Conservation (phyloP, 2,113 vertebrate genomes). For the Cryptomyrus ogoouensis region DNA sequence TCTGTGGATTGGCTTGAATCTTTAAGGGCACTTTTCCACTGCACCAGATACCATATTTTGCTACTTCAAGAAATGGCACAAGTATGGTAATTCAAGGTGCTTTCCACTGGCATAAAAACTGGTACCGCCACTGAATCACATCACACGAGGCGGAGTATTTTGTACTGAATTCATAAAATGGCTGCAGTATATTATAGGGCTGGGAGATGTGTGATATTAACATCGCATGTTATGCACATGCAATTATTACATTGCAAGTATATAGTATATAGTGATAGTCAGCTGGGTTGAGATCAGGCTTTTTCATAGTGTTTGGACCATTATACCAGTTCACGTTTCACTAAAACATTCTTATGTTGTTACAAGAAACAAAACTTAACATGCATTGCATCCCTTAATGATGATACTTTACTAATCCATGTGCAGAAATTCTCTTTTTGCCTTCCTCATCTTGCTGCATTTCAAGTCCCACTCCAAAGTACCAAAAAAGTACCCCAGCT, state of each 20-base stretch:
- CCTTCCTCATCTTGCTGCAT: neutral
- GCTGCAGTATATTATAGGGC: neutral
- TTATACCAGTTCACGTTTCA: neutral
- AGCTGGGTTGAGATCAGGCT: neutral
- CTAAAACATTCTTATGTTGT: neutral
- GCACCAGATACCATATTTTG: neutral
- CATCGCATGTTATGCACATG: too few species aligned
- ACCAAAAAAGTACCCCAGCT: neutral
- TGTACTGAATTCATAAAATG: neutral
- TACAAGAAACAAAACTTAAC: neutral
- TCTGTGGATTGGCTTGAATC: too few species aligned
- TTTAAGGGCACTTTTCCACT: neutral
- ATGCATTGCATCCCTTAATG: too few species aligned
- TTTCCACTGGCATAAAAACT: neutral
- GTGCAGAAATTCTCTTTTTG: too few species aligned
- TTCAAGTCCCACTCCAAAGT: neutral
- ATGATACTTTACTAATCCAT: too few species aligned
- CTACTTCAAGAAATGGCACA: neutral
- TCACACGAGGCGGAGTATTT: neutral
- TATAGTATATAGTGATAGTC: neutral
- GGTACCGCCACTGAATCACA: neutral
- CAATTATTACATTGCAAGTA: neutral
- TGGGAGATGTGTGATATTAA: neutral
- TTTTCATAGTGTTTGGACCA: neutral
- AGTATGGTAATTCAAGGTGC: neutral